Evolutionary conservation across 2,797 vertebrate species (phyloP).

Genomic region (Clangula hyemalis): DNA sequence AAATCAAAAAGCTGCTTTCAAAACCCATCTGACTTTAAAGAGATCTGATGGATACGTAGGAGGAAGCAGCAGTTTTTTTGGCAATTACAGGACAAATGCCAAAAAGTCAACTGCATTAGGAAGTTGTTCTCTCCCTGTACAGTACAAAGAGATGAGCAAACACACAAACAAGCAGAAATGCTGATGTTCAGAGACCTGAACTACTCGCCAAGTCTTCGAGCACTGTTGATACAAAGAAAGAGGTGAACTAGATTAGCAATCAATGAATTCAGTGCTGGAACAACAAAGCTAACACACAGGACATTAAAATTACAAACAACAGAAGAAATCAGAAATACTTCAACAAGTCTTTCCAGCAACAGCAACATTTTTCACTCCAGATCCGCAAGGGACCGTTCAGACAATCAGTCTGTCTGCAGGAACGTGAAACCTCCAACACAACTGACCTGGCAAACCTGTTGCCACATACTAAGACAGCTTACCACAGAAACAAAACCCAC

Average conservation of each 20-base stretch:
- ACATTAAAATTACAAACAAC: neutral
- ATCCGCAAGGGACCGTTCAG: fast-evolving
- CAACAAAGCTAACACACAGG: neutral
- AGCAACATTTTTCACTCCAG: neutral
- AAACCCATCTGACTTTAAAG: neutral
- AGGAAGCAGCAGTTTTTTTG: neutral
- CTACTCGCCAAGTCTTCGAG: fast-evolving
- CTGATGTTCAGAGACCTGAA: neutral
- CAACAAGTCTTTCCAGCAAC: neutral
- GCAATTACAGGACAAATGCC: neutral
- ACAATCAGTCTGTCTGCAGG: neutral
- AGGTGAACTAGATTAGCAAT: neutral
- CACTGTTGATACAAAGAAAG: neutral
- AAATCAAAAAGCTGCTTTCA: slow-evolving; percentile 33
- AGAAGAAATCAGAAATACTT: neutral
- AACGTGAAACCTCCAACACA: neutral
- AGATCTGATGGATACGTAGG: slow-evolving; percentile 3
- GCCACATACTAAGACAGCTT: neutral
- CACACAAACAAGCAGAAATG: neutral
- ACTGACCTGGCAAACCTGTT: fast-evolving
- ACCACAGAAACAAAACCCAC: neutral
- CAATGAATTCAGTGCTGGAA: neutral
- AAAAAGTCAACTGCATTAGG: neutral
- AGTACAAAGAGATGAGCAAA: neutral
- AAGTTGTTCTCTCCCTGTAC: neutral